These are phyloP conservation scores for Pterocles gutturalis DNA, from an alignment of 2,113 vertebrate species.

Conservation along the genomic window DNA sequence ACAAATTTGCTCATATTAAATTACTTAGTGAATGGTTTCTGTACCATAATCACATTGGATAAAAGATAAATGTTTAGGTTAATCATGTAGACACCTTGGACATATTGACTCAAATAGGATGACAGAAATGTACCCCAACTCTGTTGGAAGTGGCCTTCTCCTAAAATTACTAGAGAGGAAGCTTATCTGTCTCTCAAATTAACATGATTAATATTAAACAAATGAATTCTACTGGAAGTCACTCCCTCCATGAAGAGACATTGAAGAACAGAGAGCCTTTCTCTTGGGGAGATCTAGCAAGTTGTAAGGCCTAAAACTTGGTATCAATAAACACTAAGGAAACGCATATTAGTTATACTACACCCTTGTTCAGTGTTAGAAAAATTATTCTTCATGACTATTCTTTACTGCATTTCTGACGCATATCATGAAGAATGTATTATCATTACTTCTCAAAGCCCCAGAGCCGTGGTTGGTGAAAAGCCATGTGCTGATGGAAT, in stretches of 20 bases:
- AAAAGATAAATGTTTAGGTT: constrained; percentile 15
- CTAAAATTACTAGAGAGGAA: background rate
- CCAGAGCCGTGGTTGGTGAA: background rate
- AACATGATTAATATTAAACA: background rate
- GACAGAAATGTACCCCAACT: background rate
- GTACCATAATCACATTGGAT: background rate
- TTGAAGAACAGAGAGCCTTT: background rate
- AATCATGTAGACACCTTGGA: background rate
- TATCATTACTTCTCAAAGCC: background rate
- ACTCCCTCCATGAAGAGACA: background rate
- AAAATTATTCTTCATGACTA: background rate
- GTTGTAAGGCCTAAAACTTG: background rate
- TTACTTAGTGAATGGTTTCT: background rate
- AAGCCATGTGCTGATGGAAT: background rate
- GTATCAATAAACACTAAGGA: background rate
- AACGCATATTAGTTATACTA: background rate
- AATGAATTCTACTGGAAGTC: background rate
- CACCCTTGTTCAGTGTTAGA: background rate
- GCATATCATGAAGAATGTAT: background rate
- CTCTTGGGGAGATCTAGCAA: background rate
- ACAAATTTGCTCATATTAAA: constrained; percentile 22
- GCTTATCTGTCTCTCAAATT: background rate
- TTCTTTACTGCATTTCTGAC: background rate
- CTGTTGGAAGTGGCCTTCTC: background rate
- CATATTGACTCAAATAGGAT: background rate